Evolutionary conservation across 2,113 vertebrate genomes (phyloP), one percentile per base, ranked within the genome.

Genomic region (Oceanites oceanicus): DNA sequence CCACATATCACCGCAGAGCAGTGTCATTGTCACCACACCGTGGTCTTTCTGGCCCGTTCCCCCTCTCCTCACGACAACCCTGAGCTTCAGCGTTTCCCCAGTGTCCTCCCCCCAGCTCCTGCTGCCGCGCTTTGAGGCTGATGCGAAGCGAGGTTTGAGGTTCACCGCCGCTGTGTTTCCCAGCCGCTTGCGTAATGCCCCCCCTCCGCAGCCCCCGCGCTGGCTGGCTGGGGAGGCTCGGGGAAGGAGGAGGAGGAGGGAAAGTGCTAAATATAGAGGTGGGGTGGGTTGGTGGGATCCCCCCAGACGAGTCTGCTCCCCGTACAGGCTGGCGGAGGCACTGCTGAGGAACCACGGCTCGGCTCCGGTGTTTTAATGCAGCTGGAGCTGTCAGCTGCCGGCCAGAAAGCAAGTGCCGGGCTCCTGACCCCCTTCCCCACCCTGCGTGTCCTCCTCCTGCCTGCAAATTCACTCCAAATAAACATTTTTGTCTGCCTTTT

Each of bases 1-100:
- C 58, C 71, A 2, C 23, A 1, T 17, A 36, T 15, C 80, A 18
- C 52, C 79, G 56, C 72, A 18, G 40, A 63, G 65, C 72, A 3
- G 17, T 1, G 58, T 34, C 67, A 4, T 0, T 30, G 67, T 56
- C 86, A 44, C 67, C 75, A n/a, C 22, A 0, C 0, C 9, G 55
- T 2, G 6, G 7, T 20, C 30, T 16, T 25, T 45, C 4, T 4
- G 11, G 30, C 25, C 44, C 12, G 4, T 13, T 23, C 7, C 23
- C 34, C 14, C 11, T 15, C 32, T 26, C 50, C 42, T 42, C 8
- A 4, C 3, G 1, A 44, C 32, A 45, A 25, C 23, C 52, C 44
- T 6, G 15, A 30, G 71, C 34, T n/a, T 29, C 30, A 6, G 56
- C 19, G 11, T 19, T 38, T n/a, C 23, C 11, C 72, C 30, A 1